Percentiles rank a stretch among this genome's conserved stretches.
phyloP scores from a whole-genome alignment of 2,888 invertebrate genomes.

The Platycheirus rosarum region DNA sequence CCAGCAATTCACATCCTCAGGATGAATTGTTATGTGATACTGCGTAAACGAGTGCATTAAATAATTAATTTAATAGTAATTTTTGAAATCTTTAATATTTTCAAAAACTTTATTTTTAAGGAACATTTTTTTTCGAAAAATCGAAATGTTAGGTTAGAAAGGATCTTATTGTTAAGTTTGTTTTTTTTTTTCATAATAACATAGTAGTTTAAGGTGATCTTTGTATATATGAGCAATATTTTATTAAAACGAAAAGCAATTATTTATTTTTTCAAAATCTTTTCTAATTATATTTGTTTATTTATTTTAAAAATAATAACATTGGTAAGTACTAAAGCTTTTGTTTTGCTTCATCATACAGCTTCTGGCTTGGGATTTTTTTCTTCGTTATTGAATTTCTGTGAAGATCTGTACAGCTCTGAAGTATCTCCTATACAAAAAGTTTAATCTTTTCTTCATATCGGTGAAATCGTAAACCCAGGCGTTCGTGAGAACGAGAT shows the following conservation, averaged over 20 bases:
- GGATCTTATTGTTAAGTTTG: constrained; percentile 38
- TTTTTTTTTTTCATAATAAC: constrained; percentile 6
- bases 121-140: background rate
- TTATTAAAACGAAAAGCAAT: constrained; percentile 40
- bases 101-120: too few species aligned
- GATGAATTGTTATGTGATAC: constrained; percentile 64
- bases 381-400: too few species aligned
- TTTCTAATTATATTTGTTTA: background rate
- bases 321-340: too few species aligned
- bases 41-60: constrained; percentile 50
- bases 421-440: too few species aligned
- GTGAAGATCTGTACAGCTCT: too few species aligned
- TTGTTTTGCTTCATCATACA: too few species aligned
- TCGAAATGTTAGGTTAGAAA: background rate
- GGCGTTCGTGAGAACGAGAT: too few species aligned
- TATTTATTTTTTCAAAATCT: constrained; percentile 35
- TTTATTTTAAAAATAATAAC: too few species aligned
- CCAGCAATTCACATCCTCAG: constrained; percentile 51
- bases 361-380: too few species aligned
- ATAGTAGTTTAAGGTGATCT: constrained; percentile 14
- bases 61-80: background rate
- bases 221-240: constrained; percentile 2
- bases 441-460: too few species aligned
- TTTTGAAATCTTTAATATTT: too few species aligned
- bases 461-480: too few species aligned